These are phyloP conservation scores for Drosophila pectinifera DNA, from an alignment of 1,140 invertebrate species.

Conservation along the genomic window DNA sequence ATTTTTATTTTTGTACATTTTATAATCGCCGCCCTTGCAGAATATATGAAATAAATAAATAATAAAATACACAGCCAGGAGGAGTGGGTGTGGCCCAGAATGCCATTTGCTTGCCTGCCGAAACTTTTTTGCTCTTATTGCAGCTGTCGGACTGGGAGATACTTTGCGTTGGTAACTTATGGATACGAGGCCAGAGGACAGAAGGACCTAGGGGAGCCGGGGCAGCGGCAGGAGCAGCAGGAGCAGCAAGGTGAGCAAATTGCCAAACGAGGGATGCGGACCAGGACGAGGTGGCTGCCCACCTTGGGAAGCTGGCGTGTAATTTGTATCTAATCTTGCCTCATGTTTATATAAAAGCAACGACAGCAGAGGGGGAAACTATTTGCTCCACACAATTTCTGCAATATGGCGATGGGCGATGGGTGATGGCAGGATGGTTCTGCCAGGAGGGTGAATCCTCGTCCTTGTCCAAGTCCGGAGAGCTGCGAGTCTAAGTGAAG, in stretches of 20 bases:
- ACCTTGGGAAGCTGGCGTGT: conserved; percentile 79
- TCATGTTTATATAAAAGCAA: conserved; percentile 83
- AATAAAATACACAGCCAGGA: conserved; percentile 66
- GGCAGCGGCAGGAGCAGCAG: conserved; percentile 25
- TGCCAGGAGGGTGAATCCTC: conserved; percentile 47
- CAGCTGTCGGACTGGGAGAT: conserved; percentile 56
- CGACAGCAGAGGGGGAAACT: conserved; percentile 51
- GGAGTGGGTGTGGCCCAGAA: conserved; percentile 52
- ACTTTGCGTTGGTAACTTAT: conserved; percentile 76
- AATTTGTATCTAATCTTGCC: conserved; percentile 82
- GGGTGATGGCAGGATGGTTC: conserved; percentile 16
- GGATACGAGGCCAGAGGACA: conserved; percentile 55
- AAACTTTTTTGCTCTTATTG: conserved; percentile 79
- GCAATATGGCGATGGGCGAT: conserved; percentile 65
- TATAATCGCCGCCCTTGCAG: conserved; percentile 63
- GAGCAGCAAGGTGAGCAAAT: conserved; percentile 70
- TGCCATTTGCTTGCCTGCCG: conserved; percentile 56
- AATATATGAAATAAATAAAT: conserved; percentile 81
- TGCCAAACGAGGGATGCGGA: conserved; percentile 44
- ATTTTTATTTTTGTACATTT: conserved; percentile 46
- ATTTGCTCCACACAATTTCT: conserved; percentile 63
- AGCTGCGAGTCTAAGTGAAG: conserved; percentile 39
- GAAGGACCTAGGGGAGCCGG: conserved; percentile 15
- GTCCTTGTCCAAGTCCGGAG: conserved; percentile 36
- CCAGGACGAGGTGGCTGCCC: conserved; percentile 31